A percentile compares a stretch with the other conserved stretches of the same genome.
Evolutionary conservation across 2,113 vertebrate species (phyloP).

Genomic region (Apaloderma vittatum): DNA sequence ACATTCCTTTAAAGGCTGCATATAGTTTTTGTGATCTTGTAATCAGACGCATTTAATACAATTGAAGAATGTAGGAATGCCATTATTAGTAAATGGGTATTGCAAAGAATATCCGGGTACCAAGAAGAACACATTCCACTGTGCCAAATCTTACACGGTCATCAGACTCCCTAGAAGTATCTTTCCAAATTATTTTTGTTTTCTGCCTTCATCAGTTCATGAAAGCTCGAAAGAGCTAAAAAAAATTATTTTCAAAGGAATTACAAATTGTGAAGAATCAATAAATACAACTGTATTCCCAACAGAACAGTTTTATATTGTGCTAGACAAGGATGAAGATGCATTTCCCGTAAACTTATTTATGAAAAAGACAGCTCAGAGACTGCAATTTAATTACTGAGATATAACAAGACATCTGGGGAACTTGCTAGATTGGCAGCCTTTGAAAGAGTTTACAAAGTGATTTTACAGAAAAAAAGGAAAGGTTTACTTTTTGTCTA

Average conservation of each 20-base stretch:
- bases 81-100: not conserved
- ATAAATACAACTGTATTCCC: constrained; percentile 60
- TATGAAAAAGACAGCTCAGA: constrained; percentile 56
- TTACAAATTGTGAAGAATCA: constrained; percentile 62
- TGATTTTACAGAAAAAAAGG: not conserved
- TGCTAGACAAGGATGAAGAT: constrained; percentile 60
- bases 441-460: constrained; percentile 27
- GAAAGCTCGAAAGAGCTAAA: constrained; percentile 26
- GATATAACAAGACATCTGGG: constrained; percentile 46
- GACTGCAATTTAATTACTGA: constrained; percentile 63
- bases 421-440: constrained; percentile 30
- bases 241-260: constrained; percentile 41
- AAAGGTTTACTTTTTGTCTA: not conserved
- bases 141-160: not conserved
- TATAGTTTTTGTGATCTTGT: not conserved
- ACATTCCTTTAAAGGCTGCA: not conserved
- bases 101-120: not conserved
- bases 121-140: not conserved
- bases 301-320: constrained; percentile 29
- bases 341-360: constrained; percentile 55
- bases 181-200: not conserved
- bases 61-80: not conserved
- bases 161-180: not conserved
- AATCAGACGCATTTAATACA: not conserved
- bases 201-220: not conserved